Conservation (phyloP, 2,113 vertebrate species). For the Theristicus caerulescens region DNA sequence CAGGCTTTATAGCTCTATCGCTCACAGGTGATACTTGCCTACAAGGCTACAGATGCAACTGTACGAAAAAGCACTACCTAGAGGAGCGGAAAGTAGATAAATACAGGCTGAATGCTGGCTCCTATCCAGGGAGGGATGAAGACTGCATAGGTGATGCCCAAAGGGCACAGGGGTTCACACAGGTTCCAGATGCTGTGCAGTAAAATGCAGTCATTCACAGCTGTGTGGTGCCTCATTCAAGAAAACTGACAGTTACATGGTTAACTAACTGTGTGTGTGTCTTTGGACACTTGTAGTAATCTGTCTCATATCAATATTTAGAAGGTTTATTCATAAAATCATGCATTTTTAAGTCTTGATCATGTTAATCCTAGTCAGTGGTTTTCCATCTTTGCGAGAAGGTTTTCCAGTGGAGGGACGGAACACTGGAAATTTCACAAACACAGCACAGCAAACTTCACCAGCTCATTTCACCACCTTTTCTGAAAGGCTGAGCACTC, state of each 20-base stretch:
- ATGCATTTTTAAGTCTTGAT: neutral
- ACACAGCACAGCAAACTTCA: neutral
- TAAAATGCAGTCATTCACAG: neutral
- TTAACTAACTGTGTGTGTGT: fast-evolving
- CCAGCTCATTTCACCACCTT: neutral
- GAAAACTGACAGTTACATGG: neutral
- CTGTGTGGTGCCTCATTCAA: fast-evolving
- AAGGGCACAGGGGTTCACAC: neutral
- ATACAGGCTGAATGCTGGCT: neutral
- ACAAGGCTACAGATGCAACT: neutral
- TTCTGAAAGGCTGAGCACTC: neutral
- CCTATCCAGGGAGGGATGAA: neutral
- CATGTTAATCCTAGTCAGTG: neutral
- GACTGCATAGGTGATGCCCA: neutral
- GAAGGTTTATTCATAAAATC: neutral
- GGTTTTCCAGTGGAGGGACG: neutral
- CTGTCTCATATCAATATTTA: neutral
- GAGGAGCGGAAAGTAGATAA: neutral
- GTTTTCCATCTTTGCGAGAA: neutral
- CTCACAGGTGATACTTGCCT: neutral
- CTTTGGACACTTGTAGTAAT: neutral
- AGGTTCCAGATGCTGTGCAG: neutral
- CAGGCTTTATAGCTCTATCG: neutral
- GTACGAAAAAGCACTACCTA: neutral
- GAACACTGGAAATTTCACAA: neutral